Evolutionary conservation across 2,113 vertebrate genomes (phyloP).

Genomic region (Gobius niger): DNA sequence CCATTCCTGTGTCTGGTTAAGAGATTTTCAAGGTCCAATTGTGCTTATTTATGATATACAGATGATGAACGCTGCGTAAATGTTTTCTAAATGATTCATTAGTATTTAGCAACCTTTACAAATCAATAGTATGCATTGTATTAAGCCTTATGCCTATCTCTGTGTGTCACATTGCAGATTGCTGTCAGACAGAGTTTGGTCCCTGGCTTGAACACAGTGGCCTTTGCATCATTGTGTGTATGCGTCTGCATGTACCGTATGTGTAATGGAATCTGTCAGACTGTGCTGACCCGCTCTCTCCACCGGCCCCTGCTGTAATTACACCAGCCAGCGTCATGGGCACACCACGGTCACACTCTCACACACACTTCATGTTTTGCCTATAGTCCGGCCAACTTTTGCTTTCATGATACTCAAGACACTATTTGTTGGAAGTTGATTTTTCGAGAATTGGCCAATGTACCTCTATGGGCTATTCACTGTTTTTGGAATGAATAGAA

Average conservation of each 20-base stretch:
- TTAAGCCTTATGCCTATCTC: background rate
- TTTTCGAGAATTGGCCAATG: no score
- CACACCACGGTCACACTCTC: constrained; percentile 75
- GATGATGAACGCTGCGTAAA: no score
- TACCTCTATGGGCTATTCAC: no score
- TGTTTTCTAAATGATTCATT: no score
- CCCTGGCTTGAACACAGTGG: constrained; percentile 19
- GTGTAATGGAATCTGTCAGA: constrained; percentile 87
- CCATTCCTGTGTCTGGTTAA: no score
- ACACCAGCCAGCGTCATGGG: constrained; percentile 81
- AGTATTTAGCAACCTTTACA: background rate
- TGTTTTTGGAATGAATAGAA: no score
- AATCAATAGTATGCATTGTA: background rate
- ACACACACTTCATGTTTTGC: constrained; percentile 78
- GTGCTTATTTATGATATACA: no score
- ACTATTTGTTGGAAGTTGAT: constrained; percentile 77
- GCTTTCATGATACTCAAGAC: constrained; percentile 78
- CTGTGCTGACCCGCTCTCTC: constrained; percentile 82
- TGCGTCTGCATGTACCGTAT: constrained; percentile 71
- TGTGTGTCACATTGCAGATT: background rate
- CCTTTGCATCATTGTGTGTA: constrained; percentile 54
- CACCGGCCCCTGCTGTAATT: constrained; percentile 86
- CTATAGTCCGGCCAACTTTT: constrained; percentile 70
- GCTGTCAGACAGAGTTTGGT: background rate
- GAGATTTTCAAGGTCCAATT: no score